These are phyloP conservation scores for Alca torda DNA, from an alignment of 2,797 vertebrate genomes.

Conservation along the genomic window DNA sequence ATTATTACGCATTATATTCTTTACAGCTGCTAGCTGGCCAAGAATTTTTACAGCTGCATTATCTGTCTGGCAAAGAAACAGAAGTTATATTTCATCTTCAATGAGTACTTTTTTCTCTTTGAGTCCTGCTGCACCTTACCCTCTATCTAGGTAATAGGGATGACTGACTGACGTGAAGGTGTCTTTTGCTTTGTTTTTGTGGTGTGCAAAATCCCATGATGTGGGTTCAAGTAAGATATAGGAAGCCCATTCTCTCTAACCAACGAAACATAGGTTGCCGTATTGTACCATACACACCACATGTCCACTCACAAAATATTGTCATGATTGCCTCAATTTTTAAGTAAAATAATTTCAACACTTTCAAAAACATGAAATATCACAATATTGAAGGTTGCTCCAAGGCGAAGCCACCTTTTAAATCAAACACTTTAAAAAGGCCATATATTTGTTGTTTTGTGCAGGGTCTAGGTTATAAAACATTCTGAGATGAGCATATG, in stretches of 20 bases:
- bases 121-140: background rate
- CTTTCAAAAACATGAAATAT: background rate
- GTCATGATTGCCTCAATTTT: background rate
- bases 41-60: constrained; percentile 5
- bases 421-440: background rate
- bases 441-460: background rate
- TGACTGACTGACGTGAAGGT: background rate
- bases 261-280: background rate
- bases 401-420: background rate
- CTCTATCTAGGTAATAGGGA: background rate
- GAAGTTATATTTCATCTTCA: background rate
- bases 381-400: background rate
- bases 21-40: background rate
- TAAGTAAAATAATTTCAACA: background rate
- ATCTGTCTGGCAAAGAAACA: background rate
- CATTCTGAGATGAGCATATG: background rate
- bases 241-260: background rate
- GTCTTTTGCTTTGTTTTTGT: background rate
- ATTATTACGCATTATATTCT: background rate
- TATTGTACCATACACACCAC: background rate
- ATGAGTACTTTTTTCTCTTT: background rate
- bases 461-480: background rate
- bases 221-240: background rate
- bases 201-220: background rate
- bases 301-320: background rate